Evolutionary conservation across 2,797 vertebrate species (phyloP).

Genomic region (Chanos chanos): DNA sequence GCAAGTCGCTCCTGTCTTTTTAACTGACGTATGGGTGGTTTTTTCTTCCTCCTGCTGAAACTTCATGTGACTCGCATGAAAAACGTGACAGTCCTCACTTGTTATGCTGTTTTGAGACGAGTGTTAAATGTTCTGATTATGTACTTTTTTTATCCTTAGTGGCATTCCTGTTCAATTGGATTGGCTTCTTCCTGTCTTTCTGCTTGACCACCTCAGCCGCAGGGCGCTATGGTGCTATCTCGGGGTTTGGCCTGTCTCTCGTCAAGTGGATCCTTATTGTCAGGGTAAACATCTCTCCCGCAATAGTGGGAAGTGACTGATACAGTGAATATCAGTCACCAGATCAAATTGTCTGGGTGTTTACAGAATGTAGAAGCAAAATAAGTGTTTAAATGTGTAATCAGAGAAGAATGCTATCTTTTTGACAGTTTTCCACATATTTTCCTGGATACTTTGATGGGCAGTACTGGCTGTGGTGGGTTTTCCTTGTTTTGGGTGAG

Average conservation of each 20-base stretch:
- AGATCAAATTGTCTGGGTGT: too few species aligned
- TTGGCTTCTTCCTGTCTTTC: slow-evolving; percentile 98
- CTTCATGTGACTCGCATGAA: too few species aligned
- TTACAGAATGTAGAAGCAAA: too few species aligned
- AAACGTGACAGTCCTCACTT: too few species aligned
- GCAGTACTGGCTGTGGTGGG: slow-evolving; percentile 99
- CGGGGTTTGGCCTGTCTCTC: slow-evolving; percentile 95
- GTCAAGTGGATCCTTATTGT: slow-evolving; percentile 99
- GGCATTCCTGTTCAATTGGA: slow-evolving; percentile 99
- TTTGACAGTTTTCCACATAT: slow-evolving; percentile 89
- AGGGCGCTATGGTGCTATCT: slow-evolving; percentile 95
- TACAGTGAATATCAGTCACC: not conserved
- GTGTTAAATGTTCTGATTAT: too few species aligned
- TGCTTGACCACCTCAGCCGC: slow-evolving; percentile 96
- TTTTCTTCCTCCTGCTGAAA: too few species aligned
- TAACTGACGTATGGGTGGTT: too few species aligned
- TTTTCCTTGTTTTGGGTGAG: slow-evolving; percentile 96
- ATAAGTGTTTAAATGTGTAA: too few species aligned
- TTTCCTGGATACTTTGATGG: slow-evolving; percentile 98
- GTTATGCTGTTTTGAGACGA: too few species aligned
- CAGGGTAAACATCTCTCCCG: slow-evolving; percentile 82
- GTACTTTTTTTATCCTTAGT: slow-evolving; percentile 64
- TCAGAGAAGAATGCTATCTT: too few species aligned
- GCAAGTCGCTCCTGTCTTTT: too few species aligned
- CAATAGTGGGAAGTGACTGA: not conserved